These are phyloP conservation scores for Tromatobia lineatoria DNA, from an alignment of 2,888 invertebrate genomes.

Conservation along the genomic window DNA sequence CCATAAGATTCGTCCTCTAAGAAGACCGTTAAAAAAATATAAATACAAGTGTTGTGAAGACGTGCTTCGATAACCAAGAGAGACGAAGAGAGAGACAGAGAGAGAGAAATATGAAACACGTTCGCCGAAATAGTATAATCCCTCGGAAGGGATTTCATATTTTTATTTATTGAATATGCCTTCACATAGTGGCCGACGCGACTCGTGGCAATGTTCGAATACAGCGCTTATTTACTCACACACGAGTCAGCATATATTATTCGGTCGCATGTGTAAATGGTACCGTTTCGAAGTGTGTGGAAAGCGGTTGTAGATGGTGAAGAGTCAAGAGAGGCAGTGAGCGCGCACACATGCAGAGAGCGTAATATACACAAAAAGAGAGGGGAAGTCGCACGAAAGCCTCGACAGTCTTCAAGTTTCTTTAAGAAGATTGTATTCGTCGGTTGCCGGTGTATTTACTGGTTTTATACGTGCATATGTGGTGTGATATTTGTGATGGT, in stretches of 20 bases:
- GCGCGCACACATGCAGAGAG: constrained; percentile 3
- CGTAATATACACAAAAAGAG: neutral
- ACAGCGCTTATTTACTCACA: neutral
- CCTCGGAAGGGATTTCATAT: constrained; percentile 33
- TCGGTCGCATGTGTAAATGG: constrained; percentile 12
- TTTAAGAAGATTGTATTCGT: constrained; percentile 25
- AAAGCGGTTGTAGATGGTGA: constrained; percentile 20
- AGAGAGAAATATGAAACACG: neutral
- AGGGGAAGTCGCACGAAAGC: constrained; percentile 1
- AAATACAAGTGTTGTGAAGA: constrained; percentile 7
- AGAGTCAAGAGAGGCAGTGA: constrained; percentile 35
- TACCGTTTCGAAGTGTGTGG: neutral
- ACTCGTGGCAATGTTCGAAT: constrained; percentile 41
- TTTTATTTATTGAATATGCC: constrained; percentile 16
- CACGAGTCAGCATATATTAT: neutral
- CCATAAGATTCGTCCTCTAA: neutral
- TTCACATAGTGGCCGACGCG: neutral
- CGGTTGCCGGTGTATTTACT: neutral
- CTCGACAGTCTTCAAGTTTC: constrained; percentile 35
- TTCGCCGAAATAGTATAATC: constrained; percentile 49
- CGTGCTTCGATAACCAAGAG: neutral
- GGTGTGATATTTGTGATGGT: neutral
- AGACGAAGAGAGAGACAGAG: constrained; percentile 18
- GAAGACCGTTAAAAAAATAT: neutral
- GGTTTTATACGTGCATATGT: neutral